Base-by-base conservation (phyloP, 2,888 invertebrate genomes). In the Timema podura region DNA sequence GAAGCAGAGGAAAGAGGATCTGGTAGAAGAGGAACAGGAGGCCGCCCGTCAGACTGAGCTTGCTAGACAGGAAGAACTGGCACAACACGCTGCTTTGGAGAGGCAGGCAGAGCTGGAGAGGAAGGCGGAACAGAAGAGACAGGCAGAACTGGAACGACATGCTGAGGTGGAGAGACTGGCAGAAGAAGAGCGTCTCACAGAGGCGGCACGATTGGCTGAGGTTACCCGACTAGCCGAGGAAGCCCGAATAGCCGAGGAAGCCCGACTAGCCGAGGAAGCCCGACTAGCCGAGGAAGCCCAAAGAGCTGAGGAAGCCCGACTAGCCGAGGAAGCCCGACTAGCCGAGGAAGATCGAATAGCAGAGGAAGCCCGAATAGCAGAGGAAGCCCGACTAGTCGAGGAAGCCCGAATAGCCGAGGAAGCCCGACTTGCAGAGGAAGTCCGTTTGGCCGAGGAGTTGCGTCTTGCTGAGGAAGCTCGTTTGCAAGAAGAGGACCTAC, bases 121-220 rank as follows among this genome's bases (percentile, higher is more conserved):
- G 10, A 82, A 69, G n/a, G 64, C 74, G 68, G 74, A 72, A 72
- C 66, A 48, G 71, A 72, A 65, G 47, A 67, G 71, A 46, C 64
- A 67, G 67, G 73, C 71, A 76, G 79, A 87, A 70, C 85, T 86
- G 44, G 87, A 87, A 71, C 83, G 85, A 13, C 85, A 86, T n/a
- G 83, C 86, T 59, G 85, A 87, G 75, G 86, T 86, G 77, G 80
- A 81, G 73, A 73, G 76, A 9, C 72, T 75, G 61, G 77, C 76
- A 13, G 70, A 71, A 15, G 54, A 46, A 48, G 66, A 54, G 66
- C 48, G 68, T 51, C 67, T 59, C 45, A 83, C 86, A 59, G 85
- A 86, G 75, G 86, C 86, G 77, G 80, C 81, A 73, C 73, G 76
- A 11, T 30, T 75, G 64, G 78, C 76, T 2, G 69, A 70, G 15